These are phyloP conservation scores for Geotrypetes seraphini DNA, from an alignment of 2,797 vertebrate genomes.

Conservation along the genomic window DNA sequence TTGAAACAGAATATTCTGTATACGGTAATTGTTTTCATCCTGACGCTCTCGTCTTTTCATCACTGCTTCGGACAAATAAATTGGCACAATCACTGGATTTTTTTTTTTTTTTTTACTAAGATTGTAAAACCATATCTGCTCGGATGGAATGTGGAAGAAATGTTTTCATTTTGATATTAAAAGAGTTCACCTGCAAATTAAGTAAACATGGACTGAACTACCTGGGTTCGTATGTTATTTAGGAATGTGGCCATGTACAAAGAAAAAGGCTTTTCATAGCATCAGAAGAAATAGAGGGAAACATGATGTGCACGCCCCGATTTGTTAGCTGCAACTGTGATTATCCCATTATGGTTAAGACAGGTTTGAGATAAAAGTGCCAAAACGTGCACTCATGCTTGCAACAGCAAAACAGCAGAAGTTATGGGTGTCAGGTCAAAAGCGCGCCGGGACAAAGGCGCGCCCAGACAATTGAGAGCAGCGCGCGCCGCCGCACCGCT, in stretches of 20 bases:
- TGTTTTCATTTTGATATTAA: slow-evolving; percentile 46
- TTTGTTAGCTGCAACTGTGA: no score
- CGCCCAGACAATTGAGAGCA: no score
- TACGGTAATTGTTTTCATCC: slow-evolving; percentile 20
- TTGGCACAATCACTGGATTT: slow-evolving; percentile 4
- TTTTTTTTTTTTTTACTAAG: slow-evolving; percentile 8
- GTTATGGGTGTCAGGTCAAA: no score
- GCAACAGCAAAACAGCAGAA: no score
- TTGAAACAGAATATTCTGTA: slow-evolving; percentile 2
- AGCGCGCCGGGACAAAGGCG: no score
- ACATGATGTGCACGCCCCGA: no score
- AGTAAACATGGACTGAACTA: slow-evolving; percentile 31
- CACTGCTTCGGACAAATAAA: slow-evolving; percentile 2
- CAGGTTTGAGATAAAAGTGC: no score
- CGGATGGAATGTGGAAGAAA: slow-evolving; percentile 30
- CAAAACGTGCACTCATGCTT: no score
- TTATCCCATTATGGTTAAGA: no score
- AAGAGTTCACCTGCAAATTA: slow-evolving; percentile 30
- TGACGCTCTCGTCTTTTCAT: neutral
- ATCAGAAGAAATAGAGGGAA: slow-evolving; percentile 33
- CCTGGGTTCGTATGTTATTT: slow-evolving; percentile 24
- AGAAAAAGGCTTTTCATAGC: slow-evolving; percentile 25
- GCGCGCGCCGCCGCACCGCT: no score
- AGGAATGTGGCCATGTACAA: slow-evolving; percentile 22
- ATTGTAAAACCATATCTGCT: slow-evolving; percentile 29